Percentiles rank a stretch among this genome's conserved stretches.
Evolutionary conservation across 64 coral and sea anemone species (phyloP).

Genomic region (Catalaphyllia jardinei): DNA sequence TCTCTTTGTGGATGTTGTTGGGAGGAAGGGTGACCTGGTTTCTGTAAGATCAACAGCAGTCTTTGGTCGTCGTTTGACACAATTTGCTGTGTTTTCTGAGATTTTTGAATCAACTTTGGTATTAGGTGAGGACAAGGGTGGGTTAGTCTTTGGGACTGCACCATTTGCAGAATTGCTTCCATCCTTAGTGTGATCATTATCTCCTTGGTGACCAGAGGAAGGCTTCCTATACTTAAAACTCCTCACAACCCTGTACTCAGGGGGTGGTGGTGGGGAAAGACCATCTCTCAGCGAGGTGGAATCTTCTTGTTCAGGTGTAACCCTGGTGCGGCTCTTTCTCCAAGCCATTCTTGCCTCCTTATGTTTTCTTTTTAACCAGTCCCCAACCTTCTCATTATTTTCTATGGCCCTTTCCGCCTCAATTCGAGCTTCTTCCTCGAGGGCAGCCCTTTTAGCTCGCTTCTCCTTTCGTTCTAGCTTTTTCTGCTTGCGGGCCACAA

Average conservation of each 20-base stretch:
- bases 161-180: background rate
- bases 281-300: background rate
- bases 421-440: constrained; percentile 68
- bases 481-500: constrained; percentile 56
- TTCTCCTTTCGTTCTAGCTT: constrained; percentile 69
- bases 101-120: background rate
- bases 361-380: constrained; percentile 74
- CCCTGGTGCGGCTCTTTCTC: constrained; percentile 43
- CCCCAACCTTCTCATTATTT: constrained; percentile 58
- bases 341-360: constrained; percentile 27
- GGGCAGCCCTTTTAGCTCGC: constrained; percentile 61
- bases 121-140: background rate
- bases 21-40: background rate
- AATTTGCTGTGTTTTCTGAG: background rate
- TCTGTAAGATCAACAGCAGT: constrained; percentile 2
- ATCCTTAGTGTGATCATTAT: background rate
- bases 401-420: constrained; percentile 58
- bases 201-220: background rate
- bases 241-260: constrained; percentile 67
- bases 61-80: constrained; percentile 10
- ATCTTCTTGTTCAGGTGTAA: constrained; percentile 43
- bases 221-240: constrained; percentile 46
- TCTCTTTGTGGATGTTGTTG: constrained; percentile 22
- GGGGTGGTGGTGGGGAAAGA: constrained; percentile 32
- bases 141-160: background rate